Evolutionary conservation across 2,888 invertebrate genomes (phyloP), one percentile per base, ranked within the genome.

Genomic region (Nomada fabriciana): DNA sequence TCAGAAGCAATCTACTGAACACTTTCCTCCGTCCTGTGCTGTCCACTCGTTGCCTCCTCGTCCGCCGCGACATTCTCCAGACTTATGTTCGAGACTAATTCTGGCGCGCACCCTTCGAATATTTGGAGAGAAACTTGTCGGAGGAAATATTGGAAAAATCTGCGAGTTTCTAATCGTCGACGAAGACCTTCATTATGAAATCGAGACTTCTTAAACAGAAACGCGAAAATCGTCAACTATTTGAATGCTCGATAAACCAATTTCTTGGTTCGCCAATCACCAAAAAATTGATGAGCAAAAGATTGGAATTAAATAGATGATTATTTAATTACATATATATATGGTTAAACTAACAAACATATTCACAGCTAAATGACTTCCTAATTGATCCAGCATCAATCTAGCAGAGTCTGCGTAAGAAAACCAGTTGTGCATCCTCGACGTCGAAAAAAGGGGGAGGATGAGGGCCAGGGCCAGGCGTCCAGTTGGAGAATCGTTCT

Each of bases 1-100:
- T 91, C 90, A 87, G 87, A 89, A 89, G 83, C 90, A 91, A 91
- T 91, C 89, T 89, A 88, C 86, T 70, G 76, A 80, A 82, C 88
- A 83, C 83, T 83, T 85, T 82, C 79, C 78, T 84, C 83, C 61
- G 78, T 47, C 53, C 29, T 23, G 7, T n/a, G n/a, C 60, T 60
- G 11, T 71, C 47, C 64, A 42, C 52, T 57, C 42, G 29, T 55
- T 25, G 15, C 13, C 13, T 50, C 25, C 0, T n/a, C 36, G 52
- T 65, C 67, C 36, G 11, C n/a, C 55, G 59, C 72, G 50, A 60
- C 57, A 72, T 68, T 77, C 74, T 61, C 13, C n/a, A 20, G 71
- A 68, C 68, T 81, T 78, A 77, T 57, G 71, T 50, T 55, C 29
- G 47, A 63, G 42, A 55, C 72, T 86, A 79, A 86, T 83, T 81